Evolutionary conservation across 2,888 invertebrate genomes (phyloP).

Genomic region (Charanyca ferruginea): DNA sequence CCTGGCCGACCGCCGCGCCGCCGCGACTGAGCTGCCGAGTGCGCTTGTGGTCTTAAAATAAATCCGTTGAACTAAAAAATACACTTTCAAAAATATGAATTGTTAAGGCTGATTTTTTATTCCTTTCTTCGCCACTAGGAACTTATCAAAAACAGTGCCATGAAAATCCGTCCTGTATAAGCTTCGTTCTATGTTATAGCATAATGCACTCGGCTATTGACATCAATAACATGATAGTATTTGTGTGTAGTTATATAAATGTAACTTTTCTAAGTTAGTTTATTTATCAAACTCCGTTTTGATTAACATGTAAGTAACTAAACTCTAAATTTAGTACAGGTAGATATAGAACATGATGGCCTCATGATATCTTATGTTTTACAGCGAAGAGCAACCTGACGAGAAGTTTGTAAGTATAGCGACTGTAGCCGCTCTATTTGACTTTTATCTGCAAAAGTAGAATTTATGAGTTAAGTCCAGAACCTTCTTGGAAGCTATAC

Average conservation of each 20-base stretch:
- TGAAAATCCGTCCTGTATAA: too few relatives aligned
- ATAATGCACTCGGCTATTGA: too few relatives aligned
- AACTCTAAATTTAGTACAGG: conserved; percentile 6
- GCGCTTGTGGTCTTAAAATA: too few relatives aligned
- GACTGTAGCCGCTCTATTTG: not conserved
- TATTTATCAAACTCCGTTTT: not conserved
- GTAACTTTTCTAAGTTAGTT: not conserved
- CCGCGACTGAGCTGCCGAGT: too few relatives aligned
- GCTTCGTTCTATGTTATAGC: too few relatives aligned
- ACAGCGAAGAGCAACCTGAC: not conserved
- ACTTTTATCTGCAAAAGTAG: conserved; percentile 22
- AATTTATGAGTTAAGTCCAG: not conserved
- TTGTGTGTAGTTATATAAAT: too few relatives aligned
- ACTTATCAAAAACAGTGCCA: too few relatives aligned
- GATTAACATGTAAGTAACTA: not conserved
- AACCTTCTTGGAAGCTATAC: not conserved
- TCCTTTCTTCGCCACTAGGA: too few relatives aligned
- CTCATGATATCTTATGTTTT: conserved; percentile 11
- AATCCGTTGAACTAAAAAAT: too few relatives aligned
- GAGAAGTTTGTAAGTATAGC: conserved; percentile 1
- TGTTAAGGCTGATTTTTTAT: too few relatives aligned
- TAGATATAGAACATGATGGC: not conserved
- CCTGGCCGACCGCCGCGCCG: too few relatives aligned
- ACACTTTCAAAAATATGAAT: too few relatives aligned
- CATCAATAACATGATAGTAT: not conserved